Evolutionary conservation across 2,797 vertebrate species (phyloP), one percentile per base, ranked within the genome.

Genomic region (Peromyscus aztecus): DNA sequence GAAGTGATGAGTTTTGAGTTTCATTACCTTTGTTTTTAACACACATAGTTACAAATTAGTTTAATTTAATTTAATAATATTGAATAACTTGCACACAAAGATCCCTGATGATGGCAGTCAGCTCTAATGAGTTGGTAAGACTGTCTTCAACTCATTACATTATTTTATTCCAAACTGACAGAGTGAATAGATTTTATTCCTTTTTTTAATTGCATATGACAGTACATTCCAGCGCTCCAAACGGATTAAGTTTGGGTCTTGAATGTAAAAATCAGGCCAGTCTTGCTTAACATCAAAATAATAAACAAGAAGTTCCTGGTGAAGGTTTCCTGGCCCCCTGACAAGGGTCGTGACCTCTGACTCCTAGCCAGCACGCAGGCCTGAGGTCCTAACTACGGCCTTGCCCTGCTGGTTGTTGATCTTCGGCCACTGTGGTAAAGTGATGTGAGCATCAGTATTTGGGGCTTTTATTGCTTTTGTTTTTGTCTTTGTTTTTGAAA

Each of bases 231-330:
- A 81, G n/a, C 65, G 59, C 87, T 93, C 27, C 43, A n/a, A 85
- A 94, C 52, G 2, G 71, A 77, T 89, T 82, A 40, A 73, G 27
- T 90, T 61, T 57, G n/a, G 9, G 65, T 94, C 46, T 82, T 27
- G 87, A 87, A 46, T 90, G 17, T 65, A 90, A 57, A 81, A 46
- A 67, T 91, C 73, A n/a, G 34, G 46, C 82, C 81, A 14, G 14
- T 90, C 95, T 97, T 89, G 65, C 67, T 81, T 89, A 29, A 84
- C 49, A 24, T 92, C 82, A 55, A 85, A 96, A 93, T 40, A 67
- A 93, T n/a, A 69, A 67, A 81, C 67, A 57, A 59, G 85, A 96
- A 87, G 46, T 69, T 69, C 49, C 93, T 75, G 81, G 34, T 92
- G 57, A 55, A 81, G 57, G 9, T 55, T 89, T 92, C 67, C 40